These are phyloP conservation scores for Auanema sp. DNA, from an alignment of 2,888 invertebrate species.

Conservation along the genomic window DNA sequence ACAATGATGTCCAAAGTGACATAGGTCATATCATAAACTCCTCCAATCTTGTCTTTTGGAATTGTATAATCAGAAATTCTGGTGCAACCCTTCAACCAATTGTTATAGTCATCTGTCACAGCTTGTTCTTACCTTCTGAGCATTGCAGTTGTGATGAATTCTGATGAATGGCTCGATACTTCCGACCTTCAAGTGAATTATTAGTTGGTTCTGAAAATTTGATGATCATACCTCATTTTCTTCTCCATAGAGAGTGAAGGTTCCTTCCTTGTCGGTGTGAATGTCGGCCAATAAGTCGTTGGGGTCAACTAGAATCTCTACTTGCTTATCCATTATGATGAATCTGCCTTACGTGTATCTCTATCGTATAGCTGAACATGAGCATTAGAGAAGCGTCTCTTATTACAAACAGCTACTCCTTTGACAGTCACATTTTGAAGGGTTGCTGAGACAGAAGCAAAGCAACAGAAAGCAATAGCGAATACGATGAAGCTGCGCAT, in stretches of 20 bases:
- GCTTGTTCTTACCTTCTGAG: conserved; percentile 16
- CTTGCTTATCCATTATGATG: background rate
- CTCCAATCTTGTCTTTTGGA: conserved; percentile 45
- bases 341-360: conserved; percentile 41
- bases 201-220: background rate
- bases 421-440: conserved; percentile 48
- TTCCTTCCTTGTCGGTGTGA: conserved; percentile 49
- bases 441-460: conserved; percentile 24
- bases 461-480: conserved; percentile 20
- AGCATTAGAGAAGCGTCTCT: conserved; percentile 42
- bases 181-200: conserved; percentile 26
- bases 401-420: conserved; percentile 49
- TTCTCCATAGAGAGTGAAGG: conserved; percentile 47
- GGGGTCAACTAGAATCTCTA: conserved; percentile 38
- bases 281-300: conserved; percentile 46
- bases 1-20: conserved; percentile 48
- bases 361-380: conserved; percentile 44
- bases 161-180: conserved; percentile 50
- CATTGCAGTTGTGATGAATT: conserved; percentile 48
- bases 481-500: background rate
- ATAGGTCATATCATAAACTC: conserved; percentile 49
- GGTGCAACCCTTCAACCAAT: conserved; percentile 30
- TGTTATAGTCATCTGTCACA: too few species aligned
- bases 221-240: conserved; percentile 38
- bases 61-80: conserved; percentile 40